Conservation (phyloP, 2,797 vertebrate genomes). For the Gobionotothen gibberifrons region DNA sequence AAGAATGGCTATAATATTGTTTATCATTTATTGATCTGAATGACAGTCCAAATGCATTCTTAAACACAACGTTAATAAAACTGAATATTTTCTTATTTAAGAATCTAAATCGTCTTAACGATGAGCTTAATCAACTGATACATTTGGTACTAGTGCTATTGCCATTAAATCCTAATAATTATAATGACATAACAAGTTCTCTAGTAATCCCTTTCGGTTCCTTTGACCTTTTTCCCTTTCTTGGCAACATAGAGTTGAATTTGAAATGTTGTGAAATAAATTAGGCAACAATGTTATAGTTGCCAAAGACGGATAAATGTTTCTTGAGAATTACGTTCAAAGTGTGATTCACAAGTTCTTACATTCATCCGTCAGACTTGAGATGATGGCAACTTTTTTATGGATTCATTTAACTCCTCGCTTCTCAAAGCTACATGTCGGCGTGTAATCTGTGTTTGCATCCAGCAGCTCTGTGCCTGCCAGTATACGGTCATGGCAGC, state of each 20-base stretch:
- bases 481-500: slow-evolving; percentile 17
- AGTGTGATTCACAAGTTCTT: slow-evolving; percentile 21
- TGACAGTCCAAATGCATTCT: not conserved
- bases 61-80: not conserved
- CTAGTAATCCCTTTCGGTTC: not conserved
- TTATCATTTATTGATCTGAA: not conserved
- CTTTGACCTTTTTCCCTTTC: slow-evolving; percentile 1
- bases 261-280: not conserved
- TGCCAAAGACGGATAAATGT: not conserved
- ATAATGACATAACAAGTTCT: not conserved
- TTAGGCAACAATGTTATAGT: not conserved
- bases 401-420: slow-evolving; percentile 2
- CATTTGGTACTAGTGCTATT: not conserved
- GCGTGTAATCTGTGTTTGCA: not conserved
- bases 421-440: slow-evolving; percentile 18
- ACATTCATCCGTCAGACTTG: not conserved
- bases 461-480: slow-evolving; percentile 20
- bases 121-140: not conserved
- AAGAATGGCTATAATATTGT: too few relatives aligned
- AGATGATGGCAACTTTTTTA: not conserved
- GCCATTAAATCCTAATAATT: not conserved
- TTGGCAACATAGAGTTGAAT: not conserved
- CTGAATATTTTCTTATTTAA: not conserved
- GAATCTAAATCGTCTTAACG: not conserved
- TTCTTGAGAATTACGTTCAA: not conserved